phyloP scores from a whole-genome alignment of 1,140 invertebrate species.

The Anoplophora glabripennis region DNA sequence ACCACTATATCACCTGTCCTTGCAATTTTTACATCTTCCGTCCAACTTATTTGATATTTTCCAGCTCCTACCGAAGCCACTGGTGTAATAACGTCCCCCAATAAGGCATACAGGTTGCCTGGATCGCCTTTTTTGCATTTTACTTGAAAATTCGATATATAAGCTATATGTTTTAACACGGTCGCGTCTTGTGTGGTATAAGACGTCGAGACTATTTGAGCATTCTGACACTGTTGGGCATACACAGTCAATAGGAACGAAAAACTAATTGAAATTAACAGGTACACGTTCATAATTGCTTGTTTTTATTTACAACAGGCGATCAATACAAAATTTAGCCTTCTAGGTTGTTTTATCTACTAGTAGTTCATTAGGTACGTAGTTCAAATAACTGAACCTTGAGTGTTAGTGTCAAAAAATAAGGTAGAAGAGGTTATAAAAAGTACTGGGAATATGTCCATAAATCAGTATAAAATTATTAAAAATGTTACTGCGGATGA shows the following conservation, averaged over 20 bases:
- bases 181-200: conserved; percentile 90
- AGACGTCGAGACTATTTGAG: conserved; percentile 60
- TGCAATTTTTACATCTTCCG: conserved; percentile 77
- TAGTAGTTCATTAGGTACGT: too few species aligned
- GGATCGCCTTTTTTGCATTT: conserved; percentile 62
- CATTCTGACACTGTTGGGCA: conserved; percentile 52
- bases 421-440: too few species aligned
- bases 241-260: background rate
- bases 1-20: conserved; percentile 74
- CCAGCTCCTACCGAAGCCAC: conserved; percentile 71
- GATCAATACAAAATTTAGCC: too few species aligned
- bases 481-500: too few species aligned
- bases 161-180: conserved; percentile 77
- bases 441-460: too few species aligned
- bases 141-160: conserved; percentile 70
- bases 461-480: too few species aligned
- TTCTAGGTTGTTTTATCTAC: too few species aligned
- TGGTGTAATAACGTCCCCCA: conserved; percentile 73
- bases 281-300: too few species aligned
- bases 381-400: too few species aligned
- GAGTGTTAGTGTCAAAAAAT: too few species aligned
- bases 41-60: conserved; percentile 87
- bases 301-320: too few species aligned
- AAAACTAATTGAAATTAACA: background rate
- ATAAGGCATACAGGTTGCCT: conserved; percentile 79